phyloP scores from a whole-genome alignment of 2,113 vertebrate species.

The Blennius ocellaris region DNA sequence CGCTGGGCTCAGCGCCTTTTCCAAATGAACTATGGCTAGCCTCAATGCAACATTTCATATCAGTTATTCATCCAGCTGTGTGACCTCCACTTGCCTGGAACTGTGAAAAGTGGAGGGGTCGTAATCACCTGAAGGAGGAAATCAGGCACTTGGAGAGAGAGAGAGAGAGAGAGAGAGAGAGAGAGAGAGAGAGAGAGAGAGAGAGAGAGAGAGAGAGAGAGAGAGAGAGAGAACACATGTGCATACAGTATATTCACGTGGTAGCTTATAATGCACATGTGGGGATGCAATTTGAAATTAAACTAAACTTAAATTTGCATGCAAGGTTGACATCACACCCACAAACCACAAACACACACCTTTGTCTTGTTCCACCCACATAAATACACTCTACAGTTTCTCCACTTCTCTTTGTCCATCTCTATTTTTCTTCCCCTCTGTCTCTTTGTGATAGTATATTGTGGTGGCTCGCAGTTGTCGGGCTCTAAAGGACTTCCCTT shows the following conservation, averaged over 20 bases:
- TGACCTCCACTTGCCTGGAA: slow-evolving; percentile 64
- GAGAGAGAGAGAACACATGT: slow-evolving; percentile 5
- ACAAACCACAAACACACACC: not conserved
- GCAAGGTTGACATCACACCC: too few relatives aligned
- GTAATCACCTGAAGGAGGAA: slow-evolving; percentile 75
- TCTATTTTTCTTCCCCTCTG: slow-evolving; percentile 43
- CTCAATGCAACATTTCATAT: slow-evolving; percentile 76
- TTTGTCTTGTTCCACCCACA: slow-evolving; percentile 37
- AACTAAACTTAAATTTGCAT: too few relatives aligned
- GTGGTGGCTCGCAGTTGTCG: slow-evolving; percentile 53
- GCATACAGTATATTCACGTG: too few relatives aligned
- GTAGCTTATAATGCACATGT: too few relatives aligned
- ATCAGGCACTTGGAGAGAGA: slow-evolving; percentile 49
- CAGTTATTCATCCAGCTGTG: slow-evolving; percentile 73
- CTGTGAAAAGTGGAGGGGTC: slow-evolving; percentile 73
- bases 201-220: slow-evolving; percentile 20
- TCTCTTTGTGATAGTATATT: slow-evolving; percentile 61
- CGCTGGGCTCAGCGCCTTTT: slow-evolving; percentile 30
- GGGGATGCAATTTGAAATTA: too few relatives aligned
- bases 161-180: slow-evolving; percentile 20
- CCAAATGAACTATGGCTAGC: slow-evolving; percentile 63
- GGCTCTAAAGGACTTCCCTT: slow-evolving; percentile 70
- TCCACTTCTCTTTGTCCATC: slow-evolving; percentile 15
- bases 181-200: slow-evolving; percentile 19
- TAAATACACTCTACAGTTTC: slow-evolving; percentile 37